Percentiles rank a stretch among this genome's conserved stretches.
Evolutionary conservation across 2,797 vertebrate species (phyloP).

Genomic region (Heliangelus exortis): DNA sequence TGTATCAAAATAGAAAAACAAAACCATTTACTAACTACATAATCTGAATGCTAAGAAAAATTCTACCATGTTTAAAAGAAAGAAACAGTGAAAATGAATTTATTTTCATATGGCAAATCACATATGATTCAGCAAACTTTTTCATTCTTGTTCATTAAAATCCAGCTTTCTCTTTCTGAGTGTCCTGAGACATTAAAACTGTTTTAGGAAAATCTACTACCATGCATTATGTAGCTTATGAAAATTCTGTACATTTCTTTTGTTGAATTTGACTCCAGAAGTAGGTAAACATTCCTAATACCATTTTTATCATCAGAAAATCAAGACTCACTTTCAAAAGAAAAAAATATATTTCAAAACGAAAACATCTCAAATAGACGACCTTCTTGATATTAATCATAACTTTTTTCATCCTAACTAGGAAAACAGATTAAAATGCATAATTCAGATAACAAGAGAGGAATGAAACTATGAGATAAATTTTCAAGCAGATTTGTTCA

Average conservation of each 20-base stretch:
- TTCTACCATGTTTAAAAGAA: not conserved
- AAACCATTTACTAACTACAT: not conserved
- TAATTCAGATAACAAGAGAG: not conserved
- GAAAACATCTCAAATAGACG: not conserved
- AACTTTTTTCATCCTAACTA: not conserved
- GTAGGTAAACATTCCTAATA: not conserved
- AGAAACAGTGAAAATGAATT: not conserved
- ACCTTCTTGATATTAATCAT: not conserved
- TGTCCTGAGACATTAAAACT: not conserved
- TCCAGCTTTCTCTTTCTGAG: not conserved
- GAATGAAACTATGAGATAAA: not conserved
- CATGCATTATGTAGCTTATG: not conserved
- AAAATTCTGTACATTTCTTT: not conserved
- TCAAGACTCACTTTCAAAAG: fast-evolving
- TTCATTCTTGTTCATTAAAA: not conserved
- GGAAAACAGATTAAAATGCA: not conserved
- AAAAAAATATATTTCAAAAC: not conserved
- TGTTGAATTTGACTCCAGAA: not conserved
- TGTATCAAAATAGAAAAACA: not conserved
- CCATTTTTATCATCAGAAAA: not conserved
- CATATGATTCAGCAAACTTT: not conserved
- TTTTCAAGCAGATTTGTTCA: not conserved
- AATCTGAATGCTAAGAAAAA: not conserved
- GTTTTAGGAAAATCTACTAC: not conserved
- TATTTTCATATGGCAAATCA: not conserved